Base-by-base conservation (phyloP, 2,113 vertebrate genomes). In the Hiodon alosoides region DNA sequence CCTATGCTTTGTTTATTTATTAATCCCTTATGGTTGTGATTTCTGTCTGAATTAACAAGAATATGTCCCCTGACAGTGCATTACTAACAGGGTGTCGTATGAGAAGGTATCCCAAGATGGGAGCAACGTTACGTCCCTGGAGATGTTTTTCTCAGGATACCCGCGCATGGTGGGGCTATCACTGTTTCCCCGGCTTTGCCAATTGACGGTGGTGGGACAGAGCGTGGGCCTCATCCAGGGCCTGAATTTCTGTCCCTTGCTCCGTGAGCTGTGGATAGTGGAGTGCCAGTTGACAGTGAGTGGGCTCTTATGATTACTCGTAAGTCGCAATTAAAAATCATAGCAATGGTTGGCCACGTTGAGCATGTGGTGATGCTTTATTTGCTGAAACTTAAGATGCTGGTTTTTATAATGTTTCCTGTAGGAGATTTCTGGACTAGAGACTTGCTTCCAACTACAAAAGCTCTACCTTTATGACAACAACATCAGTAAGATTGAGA, bases 141-240 rank as follows among this genome's bases (percentile, higher is more conserved):
- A 95, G 83, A 90, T 94, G 82, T 94, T 95, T 86, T 95, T 95
- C 83, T 93, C 88, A 51, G 92, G 92, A 66, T 93, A 90, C 75
- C 89, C 93, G 0, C 83, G 77, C 50, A 94, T 92, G 84, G 82
- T 89, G n/a, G 91, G 90, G 55, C 90, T 92, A 3, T 91, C 90
- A 54, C 85, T 88, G 60, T 96, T 94, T 80, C 91, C 90, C 69
- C 86, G 78, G 53, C 83, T 93, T 77, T 82, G 83, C 59, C 88
- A 85, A 72, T 87, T 94, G n/a, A 92, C 88, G 76, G 86, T 95
- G 51, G 81, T 94, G 75, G 88, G 87, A 73, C 93, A 93, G 89
- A 85, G 77, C 67, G 87, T 94, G 82, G 81, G 78, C 78, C 76
- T 83, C 62, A 91, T 94, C 76, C 90, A 93, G 82, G 90, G 89